A percentile compares a stretch with the other conserved stretches of the same genome.
Evolutionary conservation across 2,797 vertebrate genomes (phyloP).

Genomic region (Leptoclinus maculatus): DNA sequence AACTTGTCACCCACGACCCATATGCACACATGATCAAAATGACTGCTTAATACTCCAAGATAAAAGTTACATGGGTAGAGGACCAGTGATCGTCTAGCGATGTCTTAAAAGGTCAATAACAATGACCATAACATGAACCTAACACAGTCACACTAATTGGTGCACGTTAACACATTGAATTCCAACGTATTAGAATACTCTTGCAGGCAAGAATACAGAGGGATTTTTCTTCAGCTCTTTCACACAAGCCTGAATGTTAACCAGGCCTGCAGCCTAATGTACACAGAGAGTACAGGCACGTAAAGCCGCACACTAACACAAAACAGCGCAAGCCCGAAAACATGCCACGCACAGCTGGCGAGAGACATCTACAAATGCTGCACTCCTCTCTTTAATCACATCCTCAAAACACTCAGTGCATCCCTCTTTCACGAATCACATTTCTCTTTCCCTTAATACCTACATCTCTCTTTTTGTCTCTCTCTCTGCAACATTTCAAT

Average conservation of each 20-base stretch:
- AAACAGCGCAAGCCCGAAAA: conserved; percentile 22
- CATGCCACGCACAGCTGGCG: conserved; percentile 41
- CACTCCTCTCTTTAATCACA: conserved; percentile 35
- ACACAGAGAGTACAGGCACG: not conserved
- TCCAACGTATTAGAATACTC: not conserved
- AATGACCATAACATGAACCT: not conserved
- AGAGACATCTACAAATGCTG: conserved; percentile 4
- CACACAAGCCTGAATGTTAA: conserved; percentile 15
- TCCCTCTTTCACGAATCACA: conserved; percentile 30
- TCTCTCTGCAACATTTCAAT: conserved; percentile 31
- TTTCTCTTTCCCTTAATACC: conserved; percentile 17
- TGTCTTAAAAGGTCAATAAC: not conserved
- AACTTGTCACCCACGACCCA: not conserved
- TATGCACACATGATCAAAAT: not conserved
- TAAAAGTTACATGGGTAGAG: not conserved
- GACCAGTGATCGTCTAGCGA: not conserved
- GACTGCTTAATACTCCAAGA: not conserved
- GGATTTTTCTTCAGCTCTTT: conserved; percentile 1
- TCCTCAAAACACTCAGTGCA: conserved; percentile 4
- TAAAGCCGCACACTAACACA: not conserved
- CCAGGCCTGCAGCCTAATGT: conserved; percentile 3
- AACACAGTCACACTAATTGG: not conserved
- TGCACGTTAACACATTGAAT: not conserved
- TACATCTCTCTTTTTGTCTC: conserved; percentile 7
- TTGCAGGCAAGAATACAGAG: not conserved